Evolutionary conservation across 2,797 vertebrate genomes (phyloP).

Genomic region (Odontamblyopus rebecca): DNA sequence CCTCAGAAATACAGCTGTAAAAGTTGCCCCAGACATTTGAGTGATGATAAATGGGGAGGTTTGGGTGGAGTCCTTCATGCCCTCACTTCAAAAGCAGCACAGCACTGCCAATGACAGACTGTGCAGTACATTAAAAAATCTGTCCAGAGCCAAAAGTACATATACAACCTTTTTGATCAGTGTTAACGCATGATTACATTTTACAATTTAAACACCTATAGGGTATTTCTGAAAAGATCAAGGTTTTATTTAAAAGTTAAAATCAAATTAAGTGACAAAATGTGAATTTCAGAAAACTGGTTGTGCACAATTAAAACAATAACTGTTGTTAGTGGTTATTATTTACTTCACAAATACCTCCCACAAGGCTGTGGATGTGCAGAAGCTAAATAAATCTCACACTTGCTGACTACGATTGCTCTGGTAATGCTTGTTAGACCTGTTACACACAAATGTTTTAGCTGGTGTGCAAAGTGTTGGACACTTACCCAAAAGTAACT

Average conservation of each 20-base stretch:
- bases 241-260: not conserved
- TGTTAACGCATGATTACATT: not conserved
- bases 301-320: not conserved
- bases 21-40: slow-evolving; percentile 30
- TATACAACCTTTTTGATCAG: slow-evolving; percentile 2
- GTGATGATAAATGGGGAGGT: slow-evolving; percentile 29
- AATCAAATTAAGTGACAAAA: not conserved
- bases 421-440: slow-evolving; percentile 4
- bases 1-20: slow-evolving; percentile 38
- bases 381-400: too few species aligned
- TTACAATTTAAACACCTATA: not conserved
- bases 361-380: not conserved
- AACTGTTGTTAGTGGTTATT: not conserved
- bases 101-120: slow-evolving; percentile 20
- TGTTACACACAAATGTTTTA: not conserved
- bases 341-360: not conserved
- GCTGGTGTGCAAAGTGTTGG: not conserved
- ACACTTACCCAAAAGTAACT: slow-evolving; percentile 88
- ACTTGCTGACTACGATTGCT: not conserved
- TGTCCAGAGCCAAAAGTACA: slow-evolving; percentile 8
- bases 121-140: not conserved
- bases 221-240: not conserved
- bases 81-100: slow-evolving; percentile 43
- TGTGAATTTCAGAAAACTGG: not conserved
- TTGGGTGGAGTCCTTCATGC: slow-evolving; percentile 45